These are phyloP conservation scores for Rotaria magnacalcarata DNA, from an alignment of 2,888 invertebrate species.

Conservation along the genomic window DNA sequence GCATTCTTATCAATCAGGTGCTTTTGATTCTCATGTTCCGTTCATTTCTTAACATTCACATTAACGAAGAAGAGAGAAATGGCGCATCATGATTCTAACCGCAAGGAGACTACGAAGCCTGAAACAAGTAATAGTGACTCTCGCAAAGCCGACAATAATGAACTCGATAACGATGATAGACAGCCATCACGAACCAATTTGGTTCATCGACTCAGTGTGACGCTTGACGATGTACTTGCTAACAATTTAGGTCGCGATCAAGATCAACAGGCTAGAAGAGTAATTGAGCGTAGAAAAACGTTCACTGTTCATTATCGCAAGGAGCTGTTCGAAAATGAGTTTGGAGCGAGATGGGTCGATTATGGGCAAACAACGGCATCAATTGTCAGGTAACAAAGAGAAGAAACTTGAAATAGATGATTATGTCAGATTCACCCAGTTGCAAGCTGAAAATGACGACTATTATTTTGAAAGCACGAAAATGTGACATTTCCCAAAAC, in stretches of 20 bases:
- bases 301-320: background rate
- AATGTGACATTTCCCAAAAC: too few relatives aligned
- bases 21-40: too few relatives aligned
- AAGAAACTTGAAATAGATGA: too few relatives aligned
- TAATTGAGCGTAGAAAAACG: background rate
- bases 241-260: background rate
- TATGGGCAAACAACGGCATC: background rate
- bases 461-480: too few relatives aligned
- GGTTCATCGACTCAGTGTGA: background rate
- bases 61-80: background rate
- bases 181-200: slow-evolving; percentile 5
- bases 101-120: background rate
- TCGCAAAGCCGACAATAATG: background rate
- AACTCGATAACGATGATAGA: background rate
- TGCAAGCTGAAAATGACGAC: too few relatives aligned
- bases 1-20: too few relatives aligned
- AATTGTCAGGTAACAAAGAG: background rate
- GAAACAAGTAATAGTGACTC: background rate
- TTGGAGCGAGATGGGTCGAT: background rate
- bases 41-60: too few relatives aligned
- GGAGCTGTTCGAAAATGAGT: background rate
- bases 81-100: background rate
- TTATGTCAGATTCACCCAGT: too few relatives aligned
- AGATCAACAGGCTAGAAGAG: background rate
- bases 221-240: background rate